Conservation (phyloP, 2,888 invertebrate genomes). For the Parthenolecanium corni region DNA sequence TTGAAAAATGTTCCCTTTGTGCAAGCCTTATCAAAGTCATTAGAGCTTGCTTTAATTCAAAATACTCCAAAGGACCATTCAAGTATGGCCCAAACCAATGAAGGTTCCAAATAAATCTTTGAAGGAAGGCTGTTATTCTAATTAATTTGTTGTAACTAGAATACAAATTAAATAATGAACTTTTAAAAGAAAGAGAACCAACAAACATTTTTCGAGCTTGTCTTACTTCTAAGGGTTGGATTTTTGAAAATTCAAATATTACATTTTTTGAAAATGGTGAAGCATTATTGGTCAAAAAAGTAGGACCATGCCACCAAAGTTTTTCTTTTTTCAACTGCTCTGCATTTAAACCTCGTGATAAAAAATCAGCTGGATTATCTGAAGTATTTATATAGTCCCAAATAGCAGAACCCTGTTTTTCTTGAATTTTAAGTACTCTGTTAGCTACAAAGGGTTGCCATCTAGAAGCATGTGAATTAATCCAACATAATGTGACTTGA, state of each 20-base stretch:
- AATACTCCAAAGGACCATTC: neutral
- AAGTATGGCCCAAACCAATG: neutral
- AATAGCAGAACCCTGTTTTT: neutral
- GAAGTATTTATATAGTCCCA: neutral
- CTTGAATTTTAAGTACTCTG: constrained; percentile 17
- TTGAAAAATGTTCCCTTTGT: neutral
- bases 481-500: neutral
- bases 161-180: no score
- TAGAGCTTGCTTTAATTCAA: neutral
- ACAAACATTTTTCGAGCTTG: neutral
- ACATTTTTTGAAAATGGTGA: neutral
- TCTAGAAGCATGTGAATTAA: neutral
- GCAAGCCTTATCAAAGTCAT: neutral
- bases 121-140: neutral
- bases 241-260: neutral
- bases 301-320: neutral
- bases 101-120: neutral
- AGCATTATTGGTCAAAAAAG: neutral
- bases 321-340: neutral
- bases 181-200: neutral
- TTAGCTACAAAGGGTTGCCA: constrained; percentile 31
- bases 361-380: constrained; percentile 3
- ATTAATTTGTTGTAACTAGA: neutral
- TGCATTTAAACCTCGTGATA: neutral
- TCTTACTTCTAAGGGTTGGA: neutral